Base-by-base conservation (phyloP, 2,888 invertebrate genomes). In the Imbricaverruca yamaguchii region DNA sequence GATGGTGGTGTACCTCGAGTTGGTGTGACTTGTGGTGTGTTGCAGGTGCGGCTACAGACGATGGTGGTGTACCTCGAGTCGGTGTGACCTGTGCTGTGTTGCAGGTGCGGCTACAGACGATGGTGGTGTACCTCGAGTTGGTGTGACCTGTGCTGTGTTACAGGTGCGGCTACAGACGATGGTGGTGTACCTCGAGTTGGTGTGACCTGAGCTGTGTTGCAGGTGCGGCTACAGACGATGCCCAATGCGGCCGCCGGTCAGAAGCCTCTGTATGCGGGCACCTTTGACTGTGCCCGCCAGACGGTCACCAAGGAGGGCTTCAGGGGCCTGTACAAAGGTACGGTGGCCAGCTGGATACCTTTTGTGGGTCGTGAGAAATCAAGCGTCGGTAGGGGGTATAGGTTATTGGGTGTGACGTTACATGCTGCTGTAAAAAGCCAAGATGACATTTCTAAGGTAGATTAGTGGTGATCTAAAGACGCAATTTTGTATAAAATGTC, bases 191-290 rank as follows among this genome's bases (percentile, higher is more conserved):
- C n/a, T 21, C 65, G 10, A 53, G 69, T 13, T 21, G 53, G 18
- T 74, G 8, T 21, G 15, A 18, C 25, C 12, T 9, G 12, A 8
- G 61, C 65, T 10, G 81, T 82, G 81, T 84, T 86, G 80, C 85
- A 94, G 94, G 97, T 98, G 12, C 92, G 98, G 84, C 89, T 99
- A 82, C 98, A 99, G 90, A 98, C 98, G 57, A 97, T 97, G 95
- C 93, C 97, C 0, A 87, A 91, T 80, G 93, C 94, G 9, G 89
- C 80, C 12, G 81, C 93, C 6, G 97, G 97, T 9, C 90, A 94
- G 87, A 84, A 87, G 63, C 92, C 95, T 15, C 85, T 95, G 82
- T 99, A 97, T 87, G 89, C 88, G 74, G 97, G 98, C 82, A 96
- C 98, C 61, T 92, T 92, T 87, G 98, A 99, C 86, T 99, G 98